Evolutionary conservation across 2,888 invertebrate genomes (phyloP).

Genomic region (Pristionchus maxplancki): DNA sequence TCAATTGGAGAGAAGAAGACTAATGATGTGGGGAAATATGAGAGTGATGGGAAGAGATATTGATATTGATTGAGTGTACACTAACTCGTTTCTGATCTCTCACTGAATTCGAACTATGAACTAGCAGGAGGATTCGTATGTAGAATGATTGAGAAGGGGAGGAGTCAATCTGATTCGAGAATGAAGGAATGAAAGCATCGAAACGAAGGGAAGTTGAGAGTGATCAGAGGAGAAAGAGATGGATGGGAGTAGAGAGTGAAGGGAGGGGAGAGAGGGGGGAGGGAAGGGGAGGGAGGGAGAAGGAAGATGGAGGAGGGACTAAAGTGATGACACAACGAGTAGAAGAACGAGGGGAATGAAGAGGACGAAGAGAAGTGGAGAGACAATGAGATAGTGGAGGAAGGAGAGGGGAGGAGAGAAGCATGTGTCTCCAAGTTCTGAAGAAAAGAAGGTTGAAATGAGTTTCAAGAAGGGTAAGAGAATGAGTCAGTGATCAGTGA

Average conservation of each 20-base stretch:
- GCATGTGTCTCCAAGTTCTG: not conserved
- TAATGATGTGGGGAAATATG: not conserved
- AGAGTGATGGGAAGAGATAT: not conserved
- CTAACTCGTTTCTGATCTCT: not conserved
- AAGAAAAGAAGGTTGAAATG: conserved; percentile 5
- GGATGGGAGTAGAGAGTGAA: too few relatives aligned
- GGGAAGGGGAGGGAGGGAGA: not conserved
- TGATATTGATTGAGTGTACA: conserved; percentile 24
- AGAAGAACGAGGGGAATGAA: not conserved
- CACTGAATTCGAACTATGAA: not conserved
- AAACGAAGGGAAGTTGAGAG: conserved; percentile 12
- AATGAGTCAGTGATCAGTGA: conserved; percentile 20
- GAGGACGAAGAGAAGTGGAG: not conserved
- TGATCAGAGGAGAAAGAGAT: too few relatives aligned
- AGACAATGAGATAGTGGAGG: not conserved
- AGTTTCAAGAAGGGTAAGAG: not conserved
- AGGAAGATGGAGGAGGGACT: not conserved
- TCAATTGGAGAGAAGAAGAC: not conserved
- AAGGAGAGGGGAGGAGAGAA: conserved; percentile 28
- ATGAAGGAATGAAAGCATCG: not conserved
- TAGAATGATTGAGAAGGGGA: not conserved
- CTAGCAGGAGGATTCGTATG: not conserved
- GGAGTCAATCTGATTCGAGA: not conserved
- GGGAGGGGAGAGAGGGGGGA: not conserved
- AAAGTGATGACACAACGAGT: not conserved